A percentile compares a stretch with the other conserved stretches of the same genome.
Conservation (phyloP, 2,113 vertebrate genomes). For the Xenus cinereus region DNA sequence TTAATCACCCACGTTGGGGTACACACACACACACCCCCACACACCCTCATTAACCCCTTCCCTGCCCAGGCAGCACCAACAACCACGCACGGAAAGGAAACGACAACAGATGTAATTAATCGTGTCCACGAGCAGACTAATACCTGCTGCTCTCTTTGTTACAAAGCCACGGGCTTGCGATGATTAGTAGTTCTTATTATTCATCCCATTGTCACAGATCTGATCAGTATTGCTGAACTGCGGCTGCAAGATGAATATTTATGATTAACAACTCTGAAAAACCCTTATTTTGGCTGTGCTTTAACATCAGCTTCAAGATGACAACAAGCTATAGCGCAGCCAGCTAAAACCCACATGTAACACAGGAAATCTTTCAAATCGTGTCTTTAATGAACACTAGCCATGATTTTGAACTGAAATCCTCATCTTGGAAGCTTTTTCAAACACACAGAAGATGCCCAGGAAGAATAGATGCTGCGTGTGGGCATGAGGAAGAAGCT, state of each 20-base stretch:
- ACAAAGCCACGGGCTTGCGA: background rate
- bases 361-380: background rate
- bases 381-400: background rate
- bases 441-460: background rate
- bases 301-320: background rate
- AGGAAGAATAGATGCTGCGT: accelerated
- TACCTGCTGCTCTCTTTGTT: background rate
- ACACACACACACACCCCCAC: background rate
- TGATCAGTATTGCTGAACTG: background rate
- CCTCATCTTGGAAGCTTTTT: background rate
- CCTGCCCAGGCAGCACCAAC: background rate
- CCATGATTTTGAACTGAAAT: background rate
- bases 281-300: background rate
- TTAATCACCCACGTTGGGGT: background rate
- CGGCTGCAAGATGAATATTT: background rate
- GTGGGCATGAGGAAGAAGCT: background rate
- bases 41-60: background rate
- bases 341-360: background rate
- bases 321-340: background rate
- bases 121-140: background rate
- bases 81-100: accelerated
- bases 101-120: background rate
- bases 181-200: background rate
- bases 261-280: background rate
- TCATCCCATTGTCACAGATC: background rate